phyloP scores from a whole-genome alignment of 2,797 vertebrate genomes.

The Pampus argenteus region DNA sequence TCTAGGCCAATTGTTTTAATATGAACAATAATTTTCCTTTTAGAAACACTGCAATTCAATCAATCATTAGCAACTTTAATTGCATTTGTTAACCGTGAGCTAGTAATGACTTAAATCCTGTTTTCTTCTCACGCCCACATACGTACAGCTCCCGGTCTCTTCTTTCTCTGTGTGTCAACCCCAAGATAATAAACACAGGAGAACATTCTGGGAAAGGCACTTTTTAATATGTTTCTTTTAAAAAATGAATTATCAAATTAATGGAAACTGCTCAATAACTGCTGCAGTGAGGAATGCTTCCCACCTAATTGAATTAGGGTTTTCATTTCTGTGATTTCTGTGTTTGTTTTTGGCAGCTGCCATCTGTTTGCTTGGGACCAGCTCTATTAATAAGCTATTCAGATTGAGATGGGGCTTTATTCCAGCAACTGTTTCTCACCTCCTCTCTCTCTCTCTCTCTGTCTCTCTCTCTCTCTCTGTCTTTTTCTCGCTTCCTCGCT shows the following conservation, averaged over 20 bases:
- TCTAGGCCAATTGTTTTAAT: slow-evolving; percentile 20
- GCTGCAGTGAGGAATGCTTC: slow-evolving; percentile 76
- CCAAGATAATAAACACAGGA: slow-evolving; percentile 67
- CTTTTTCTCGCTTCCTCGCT: slow-evolving; percentile 59
- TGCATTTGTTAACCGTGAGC: slow-evolving; percentile 71
- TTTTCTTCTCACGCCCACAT: slow-evolving; percentile 71
- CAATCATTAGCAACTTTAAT: slow-evolving; percentile 66
- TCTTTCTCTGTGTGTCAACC: slow-evolving; percentile 56
- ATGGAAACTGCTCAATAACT: slow-evolving; percentile 81
- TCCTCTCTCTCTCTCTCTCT: slow-evolving; percentile 61
- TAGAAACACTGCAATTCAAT: slow-evolving; percentile 43
- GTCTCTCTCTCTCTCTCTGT: slow-evolving; percentile 46
- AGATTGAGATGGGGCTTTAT: slow-evolving; percentile 81
- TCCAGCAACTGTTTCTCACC: slow-evolving; percentile 80
- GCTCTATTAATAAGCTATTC: slow-evolving; percentile 85
- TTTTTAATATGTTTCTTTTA: slow-evolving; percentile 66
- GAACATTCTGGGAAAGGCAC: slow-evolving; percentile 57
- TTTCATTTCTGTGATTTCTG: slow-evolving; percentile 80
- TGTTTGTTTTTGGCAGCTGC: slow-evolving; percentile 84
- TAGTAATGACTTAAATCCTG: slow-evolving; percentile 71
- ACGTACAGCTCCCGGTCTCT: slow-evolving; percentile 49
- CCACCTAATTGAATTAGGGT: slow-evolving; percentile 82
- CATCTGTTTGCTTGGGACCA: slow-evolving; percentile 83
- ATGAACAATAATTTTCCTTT: slow-evolving; percentile 46
- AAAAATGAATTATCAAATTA: slow-evolving; percentile 83